A percentile compares a stretch with the other conserved stretches of the same genome.
phyloP scores from a whole-genome alignment of 2,797 vertebrate genomes.

The Sebastes diaconus region DNA sequence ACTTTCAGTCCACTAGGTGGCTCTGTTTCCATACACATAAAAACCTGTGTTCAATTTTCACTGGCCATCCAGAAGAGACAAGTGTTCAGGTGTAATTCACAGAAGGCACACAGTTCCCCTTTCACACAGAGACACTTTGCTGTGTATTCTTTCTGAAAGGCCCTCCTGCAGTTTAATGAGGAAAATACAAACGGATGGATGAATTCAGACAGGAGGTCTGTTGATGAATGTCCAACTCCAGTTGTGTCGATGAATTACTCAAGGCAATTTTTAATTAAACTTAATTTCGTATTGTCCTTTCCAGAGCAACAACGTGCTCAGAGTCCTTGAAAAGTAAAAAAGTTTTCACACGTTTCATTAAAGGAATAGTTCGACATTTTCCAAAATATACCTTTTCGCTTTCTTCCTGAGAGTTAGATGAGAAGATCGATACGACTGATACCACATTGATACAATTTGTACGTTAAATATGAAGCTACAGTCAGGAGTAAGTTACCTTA shows the following conservation, averaged over 20 bases:
- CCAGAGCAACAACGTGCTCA: background rate
- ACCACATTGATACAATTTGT: too few relatives aligned
- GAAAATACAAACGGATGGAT: background rate
- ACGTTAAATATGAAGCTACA: background rate
- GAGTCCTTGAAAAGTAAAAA: conserved; percentile 13
- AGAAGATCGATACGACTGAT: background rate
- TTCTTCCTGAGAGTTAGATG: background rate
- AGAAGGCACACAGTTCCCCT: conserved; percentile 60
- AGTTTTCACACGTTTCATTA: conserved; percentile 19
- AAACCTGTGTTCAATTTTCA: background rate
- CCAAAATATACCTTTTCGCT: background rate
- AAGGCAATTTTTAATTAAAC: background rate
- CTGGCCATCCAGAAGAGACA: background rate
- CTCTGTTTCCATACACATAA: conserved; percentile 25
- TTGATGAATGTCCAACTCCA: background rate
- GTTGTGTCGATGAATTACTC: background rate
- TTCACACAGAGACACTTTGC: background rate
- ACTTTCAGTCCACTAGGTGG: conserved; percentile 53
- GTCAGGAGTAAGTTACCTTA: background rate
- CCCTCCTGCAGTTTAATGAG: background rate
- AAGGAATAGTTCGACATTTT: background rate
- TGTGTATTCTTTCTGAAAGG: background rate
- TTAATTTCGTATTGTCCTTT: background rate
- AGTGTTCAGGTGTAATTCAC: conserved; percentile 7
- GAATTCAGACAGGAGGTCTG: background rate